phyloP scores from a whole-genome alignment of 2,888 invertebrate species.

The Zaprionus lineosus region DNA sequence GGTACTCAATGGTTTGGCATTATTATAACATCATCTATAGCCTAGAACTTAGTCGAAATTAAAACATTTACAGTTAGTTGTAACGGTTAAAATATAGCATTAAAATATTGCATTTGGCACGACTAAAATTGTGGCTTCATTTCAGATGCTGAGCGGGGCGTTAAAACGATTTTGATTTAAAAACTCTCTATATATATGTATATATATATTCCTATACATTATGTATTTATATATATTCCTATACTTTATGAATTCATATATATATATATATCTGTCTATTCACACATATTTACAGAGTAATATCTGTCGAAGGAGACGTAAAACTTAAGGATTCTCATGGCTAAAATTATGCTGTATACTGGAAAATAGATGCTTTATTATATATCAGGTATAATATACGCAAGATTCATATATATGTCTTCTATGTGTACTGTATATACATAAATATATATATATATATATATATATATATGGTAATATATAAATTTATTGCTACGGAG shows the following conservation, averaged over 20 bases:
- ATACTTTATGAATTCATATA: slow-evolving; percentile 2
- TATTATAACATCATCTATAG: not conserved
- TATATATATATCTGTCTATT: slow-evolving; percentile 4
- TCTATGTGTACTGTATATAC: no score
- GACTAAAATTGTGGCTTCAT: slow-evolving; percentile 9
- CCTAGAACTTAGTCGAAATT: slow-evolving; percentile 1
- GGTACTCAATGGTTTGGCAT: not conserved
- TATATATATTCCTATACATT: not conserved
- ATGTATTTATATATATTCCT: not conserved
- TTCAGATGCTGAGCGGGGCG: slow-evolving; percentile 44
- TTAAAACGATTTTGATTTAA: slow-evolving; percentile 61
- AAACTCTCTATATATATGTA: slow-evolving; percentile 28
- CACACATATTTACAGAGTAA: slow-evolving; percentile 38
- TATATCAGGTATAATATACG: slow-evolving; percentile 51
- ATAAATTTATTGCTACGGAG: slow-evolving; percentile 30
- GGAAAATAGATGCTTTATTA: slow-evolving; percentile 28
- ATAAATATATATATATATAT: slow-evolving; percentile 2
- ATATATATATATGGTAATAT: not conserved
- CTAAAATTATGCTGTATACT: slow-evolving; percentile 1
- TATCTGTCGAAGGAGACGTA: slow-evolving; percentile 4
- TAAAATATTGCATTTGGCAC: slow-evolving; percentile 50
- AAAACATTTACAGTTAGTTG: slow-evolving; percentile 35
- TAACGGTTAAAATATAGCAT: slow-evolving; percentile 44
- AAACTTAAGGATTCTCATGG: slow-evolving; percentile 2
- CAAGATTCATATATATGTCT: no score